phyloP scores from a whole-genome alignment of 2,113 vertebrate species.

The Chamaea fasciata region DNA sequence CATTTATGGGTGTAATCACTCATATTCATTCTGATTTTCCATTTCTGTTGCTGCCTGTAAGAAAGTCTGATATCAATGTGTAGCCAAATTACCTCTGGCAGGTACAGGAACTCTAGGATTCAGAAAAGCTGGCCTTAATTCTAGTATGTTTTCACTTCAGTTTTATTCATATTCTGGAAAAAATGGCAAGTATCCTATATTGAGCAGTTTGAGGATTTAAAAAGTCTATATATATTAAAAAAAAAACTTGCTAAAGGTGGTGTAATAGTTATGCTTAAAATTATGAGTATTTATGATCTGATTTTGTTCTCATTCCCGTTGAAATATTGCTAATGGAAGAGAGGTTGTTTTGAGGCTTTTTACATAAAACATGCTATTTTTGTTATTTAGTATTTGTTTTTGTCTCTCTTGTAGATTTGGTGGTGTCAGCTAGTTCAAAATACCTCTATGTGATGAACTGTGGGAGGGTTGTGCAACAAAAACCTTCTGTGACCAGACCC shows the following conservation, averaged over 20 bases:
- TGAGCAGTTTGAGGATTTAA: not conserved
- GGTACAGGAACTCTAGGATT: not conserved
- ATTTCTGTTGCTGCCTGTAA: not conserved
- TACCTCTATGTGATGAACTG: not conserved
- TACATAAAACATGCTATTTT: not conserved
- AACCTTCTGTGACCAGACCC: not conserved
- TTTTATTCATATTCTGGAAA: not conserved
- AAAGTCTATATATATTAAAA: not conserved
- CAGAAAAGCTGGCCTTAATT: not conserved
- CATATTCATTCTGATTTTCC: not conserved
- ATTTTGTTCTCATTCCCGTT: not conserved
- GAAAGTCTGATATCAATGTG: not conserved
- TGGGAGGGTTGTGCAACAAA: not conserved
- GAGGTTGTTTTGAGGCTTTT: not conserved
- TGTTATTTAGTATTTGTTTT: not conserved
- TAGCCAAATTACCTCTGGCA: not conserved
- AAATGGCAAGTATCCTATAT: not conserved
- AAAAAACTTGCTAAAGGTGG: not conserved
- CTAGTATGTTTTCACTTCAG: not conserved
- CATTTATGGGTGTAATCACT: not conserved
- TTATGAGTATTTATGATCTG: not conserved
- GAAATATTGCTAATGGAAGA: not conserved
- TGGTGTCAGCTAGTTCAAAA: not conserved
- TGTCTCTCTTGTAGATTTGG: not conserved
- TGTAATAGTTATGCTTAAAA: not conserved